A percentile compares a stretch with the other conserved stretches of the same genome.
Evolutionary conservation across 2,888 invertebrate species (phyloP).

Genomic region (Dendrolimus houi): DNA sequence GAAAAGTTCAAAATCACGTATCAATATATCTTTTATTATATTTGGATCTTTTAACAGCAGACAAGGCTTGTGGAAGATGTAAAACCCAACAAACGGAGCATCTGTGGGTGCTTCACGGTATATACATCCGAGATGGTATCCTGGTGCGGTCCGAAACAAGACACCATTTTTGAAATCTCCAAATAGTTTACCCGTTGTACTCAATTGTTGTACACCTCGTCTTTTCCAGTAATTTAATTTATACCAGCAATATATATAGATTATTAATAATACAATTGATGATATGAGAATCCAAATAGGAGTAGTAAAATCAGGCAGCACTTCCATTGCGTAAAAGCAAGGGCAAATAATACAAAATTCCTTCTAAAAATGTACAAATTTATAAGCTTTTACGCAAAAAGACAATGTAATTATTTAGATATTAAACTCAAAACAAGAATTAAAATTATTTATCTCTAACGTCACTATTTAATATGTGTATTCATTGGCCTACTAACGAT

Average conservation of each 20-base stretch:
- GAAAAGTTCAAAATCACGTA: constrained; percentile 19
- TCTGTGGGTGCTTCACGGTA: constrained; percentile 11
- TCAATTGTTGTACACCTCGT: constrained; percentile 13
- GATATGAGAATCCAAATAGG: background rate
- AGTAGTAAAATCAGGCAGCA: too few relatives aligned
- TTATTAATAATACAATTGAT: background rate
- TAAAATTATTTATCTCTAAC: too few relatives aligned
- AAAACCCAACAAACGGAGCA: constrained; percentile 19
- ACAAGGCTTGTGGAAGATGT: constrained; percentile 24
- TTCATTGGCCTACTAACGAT: too few relatives aligned
- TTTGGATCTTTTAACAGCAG: constrained; percentile 20
- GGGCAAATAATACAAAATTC: too few relatives aligned
- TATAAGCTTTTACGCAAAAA: too few relatives aligned
- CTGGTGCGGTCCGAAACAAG: constrained; percentile 20
- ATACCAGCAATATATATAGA: constrained; percentile 9
- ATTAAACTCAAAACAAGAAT: too few relatives aligned
- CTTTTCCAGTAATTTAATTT: constrained; percentile 16
- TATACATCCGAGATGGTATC: constrained; percentile 18
- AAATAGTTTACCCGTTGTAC: constrained; percentile 13
- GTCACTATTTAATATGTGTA: too few relatives aligned
- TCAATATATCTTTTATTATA: constrained; percentile 21
- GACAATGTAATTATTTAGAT: too few relatives aligned
- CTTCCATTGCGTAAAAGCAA: too few relatives aligned
- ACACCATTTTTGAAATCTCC: constrained; percentile 24
- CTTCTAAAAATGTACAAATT: too few relatives aligned